Evolutionary conservation across 2,888 invertebrate species (phyloP).

Genomic region (Campoletis raptor): DNA sequence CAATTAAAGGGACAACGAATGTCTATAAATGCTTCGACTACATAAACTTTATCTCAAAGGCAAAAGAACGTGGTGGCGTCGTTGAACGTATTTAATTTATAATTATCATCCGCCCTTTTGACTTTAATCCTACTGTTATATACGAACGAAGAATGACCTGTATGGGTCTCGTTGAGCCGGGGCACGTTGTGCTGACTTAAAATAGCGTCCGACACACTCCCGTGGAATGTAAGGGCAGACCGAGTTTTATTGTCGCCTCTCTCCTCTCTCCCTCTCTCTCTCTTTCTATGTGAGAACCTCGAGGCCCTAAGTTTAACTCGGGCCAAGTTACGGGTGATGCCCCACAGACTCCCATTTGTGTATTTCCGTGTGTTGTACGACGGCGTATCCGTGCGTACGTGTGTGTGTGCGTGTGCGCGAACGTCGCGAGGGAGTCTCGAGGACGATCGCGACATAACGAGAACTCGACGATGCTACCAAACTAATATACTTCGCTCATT

Average conservation of each 20-base stretch:
- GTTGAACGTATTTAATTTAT: not conserved
- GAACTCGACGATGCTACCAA: constrained; percentile 4
- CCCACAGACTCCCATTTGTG: constrained; percentile 28
- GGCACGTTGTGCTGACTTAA: constrained; percentile 76
- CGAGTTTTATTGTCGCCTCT: constrained; percentile 78
- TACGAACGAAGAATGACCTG: constrained; percentile 47
- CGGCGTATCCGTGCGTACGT: not conserved
- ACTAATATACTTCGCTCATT: not conserved
- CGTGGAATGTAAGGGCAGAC: constrained; percentile 82
- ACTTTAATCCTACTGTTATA: constrained; percentile 27
- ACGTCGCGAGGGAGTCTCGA: constrained; percentile 51
- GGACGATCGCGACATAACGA: constrained; percentile 34
- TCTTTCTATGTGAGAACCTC: constrained; percentile 15
- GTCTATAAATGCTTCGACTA: constrained; percentile 41
- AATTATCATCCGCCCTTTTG: constrained; percentile 19
- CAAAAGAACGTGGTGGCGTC: not conserved
- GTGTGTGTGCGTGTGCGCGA: not conserved
- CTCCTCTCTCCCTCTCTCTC: constrained; percentile 24
- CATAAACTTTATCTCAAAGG: not conserved
- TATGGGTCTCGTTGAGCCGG: constrained; percentile 56
- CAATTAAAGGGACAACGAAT: constrained; percentile 61
- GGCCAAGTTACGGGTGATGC: constrained; percentile 60
- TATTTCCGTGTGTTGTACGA: constrained; percentile 1
- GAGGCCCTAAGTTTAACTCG: constrained; percentile 78
- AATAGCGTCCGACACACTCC: constrained; percentile 82